These are phyloP conservation scores for Germaria angustata DNA, from an alignment of 2,888 invertebrate species.

Conservation along the genomic window DNA sequence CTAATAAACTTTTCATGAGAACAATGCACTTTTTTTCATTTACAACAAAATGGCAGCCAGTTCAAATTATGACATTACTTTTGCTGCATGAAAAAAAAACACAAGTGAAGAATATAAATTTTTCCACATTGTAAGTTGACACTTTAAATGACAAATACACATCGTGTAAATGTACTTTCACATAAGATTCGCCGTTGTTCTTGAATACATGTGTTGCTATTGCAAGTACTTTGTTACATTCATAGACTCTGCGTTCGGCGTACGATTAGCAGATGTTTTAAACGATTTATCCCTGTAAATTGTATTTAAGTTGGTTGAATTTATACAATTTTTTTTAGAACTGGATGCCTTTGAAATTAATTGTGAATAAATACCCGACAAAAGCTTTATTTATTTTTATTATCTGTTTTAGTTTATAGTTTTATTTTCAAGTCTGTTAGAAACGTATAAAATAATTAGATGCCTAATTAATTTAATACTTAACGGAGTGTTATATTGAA, in stretches of 20 bases:
- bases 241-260: background rate
- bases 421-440: constrained; percentile 1
- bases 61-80: no score
- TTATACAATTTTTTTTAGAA: constrained; percentile 8
- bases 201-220: constrained; percentile 10
- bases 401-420: background rate
- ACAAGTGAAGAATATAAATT: no score
- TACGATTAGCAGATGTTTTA: constrained; percentile 60
- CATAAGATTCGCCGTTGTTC: background rate
- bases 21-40: no score
- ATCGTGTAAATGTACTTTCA: background rate
- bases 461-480: constrained; percentile 33
- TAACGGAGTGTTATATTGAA: background rate
- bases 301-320: constrained; percentile 41
- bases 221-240: background rate
- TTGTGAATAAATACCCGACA: constrained; percentile 48
- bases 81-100: no score
- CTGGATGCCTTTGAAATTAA: constrained; percentile 49
- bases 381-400: constrained; percentile 32
- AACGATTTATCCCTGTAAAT: constrained; percentile 55
- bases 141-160: no score
- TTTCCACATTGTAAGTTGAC: no score
- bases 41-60: no score
- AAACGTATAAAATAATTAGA: constrained; percentile 25
- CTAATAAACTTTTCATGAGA: no score